These are phyloP conservation scores for Anorthoa munda DNA, from an alignment of 2,888 invertebrate species.

Conservation along the genomic window DNA sequence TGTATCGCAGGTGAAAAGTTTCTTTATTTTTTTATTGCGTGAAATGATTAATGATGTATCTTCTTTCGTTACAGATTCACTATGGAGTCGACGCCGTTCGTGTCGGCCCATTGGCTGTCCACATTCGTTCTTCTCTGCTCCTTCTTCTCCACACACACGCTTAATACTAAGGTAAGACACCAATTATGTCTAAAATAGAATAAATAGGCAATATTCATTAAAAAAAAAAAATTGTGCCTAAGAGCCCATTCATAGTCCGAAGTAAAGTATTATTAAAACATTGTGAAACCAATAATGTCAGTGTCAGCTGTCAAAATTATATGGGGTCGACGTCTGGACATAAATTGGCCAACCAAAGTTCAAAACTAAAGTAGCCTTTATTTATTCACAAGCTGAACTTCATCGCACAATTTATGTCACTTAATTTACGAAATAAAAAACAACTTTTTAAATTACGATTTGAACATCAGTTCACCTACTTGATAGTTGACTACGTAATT, in stretches of 20 bases:
- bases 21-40: neutral
- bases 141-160: slow-evolving; percentile 84
- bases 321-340: neutral
- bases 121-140: slow-evolving; percentile 84
- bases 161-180: slow-evolving; percentile 85
- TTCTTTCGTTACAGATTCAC: slow-evolving; percentile 78
- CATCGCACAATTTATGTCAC: slow-evolving; percentile 37
- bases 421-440: slow-evolving; percentile 44
- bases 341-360: slow-evolving; percentile 1
- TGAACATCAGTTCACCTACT: slow-evolving; percentile 36
- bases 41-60: slow-evolving; percentile 15
- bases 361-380: slow-evolving; percentile 10
- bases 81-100: slow-evolving; percentile 83
- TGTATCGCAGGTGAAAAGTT: neutral
- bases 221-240: neutral
- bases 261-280: neutral
- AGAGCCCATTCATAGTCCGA: neutral
- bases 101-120: slow-evolving; percentile 86
- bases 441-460: slow-evolving; percentile 30
- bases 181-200: neutral
- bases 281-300: slow-evolving; percentile 1
- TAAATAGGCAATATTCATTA: neutral
- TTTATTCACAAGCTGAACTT: slow-evolving; percentile 30
- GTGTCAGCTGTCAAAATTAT: slow-evolving; percentile 25
- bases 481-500: slow-evolving; percentile 28